Conservation (phyloP, 2,797 vertebrate genomes). For the Salmo trutta region DNA sequence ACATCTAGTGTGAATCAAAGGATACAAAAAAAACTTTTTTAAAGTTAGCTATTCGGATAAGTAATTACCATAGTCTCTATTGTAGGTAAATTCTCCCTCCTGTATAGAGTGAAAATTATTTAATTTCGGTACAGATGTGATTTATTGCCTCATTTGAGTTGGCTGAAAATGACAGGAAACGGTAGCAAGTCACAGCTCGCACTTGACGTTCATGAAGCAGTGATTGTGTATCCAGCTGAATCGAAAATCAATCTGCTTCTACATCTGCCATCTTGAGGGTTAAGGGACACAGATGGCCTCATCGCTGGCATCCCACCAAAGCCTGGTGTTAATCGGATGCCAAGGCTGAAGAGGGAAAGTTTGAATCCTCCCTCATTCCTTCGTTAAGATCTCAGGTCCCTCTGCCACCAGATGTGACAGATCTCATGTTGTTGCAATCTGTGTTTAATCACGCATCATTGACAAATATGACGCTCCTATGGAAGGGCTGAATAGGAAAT, state of each 20-base stretch:
- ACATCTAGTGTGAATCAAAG: neutral
- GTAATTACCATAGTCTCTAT: constrained; percentile 72
- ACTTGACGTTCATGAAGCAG: constrained; percentile 70
- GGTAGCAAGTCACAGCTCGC: constrained; percentile 61
- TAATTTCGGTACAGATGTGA: constrained; percentile 76
- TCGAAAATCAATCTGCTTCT: constrained; percentile 80
- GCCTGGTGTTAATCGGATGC: constrained; percentile 66
- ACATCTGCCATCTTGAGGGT: constrained; percentile 81
- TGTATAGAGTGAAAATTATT: constrained; percentile 76
- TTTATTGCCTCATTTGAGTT: constrained; percentile 45
- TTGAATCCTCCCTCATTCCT: constrained; percentile 48
- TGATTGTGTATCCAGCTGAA: constrained; percentile 73
- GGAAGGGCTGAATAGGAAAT: constrained; percentile 78
- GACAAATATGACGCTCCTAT: constrained; percentile 73
- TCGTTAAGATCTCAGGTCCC: constrained; percentile 68
- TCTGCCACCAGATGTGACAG: constrained; percentile 80
- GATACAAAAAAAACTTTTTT: neutral
- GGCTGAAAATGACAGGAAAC: constrained; percentile 75
- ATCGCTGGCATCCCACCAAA: constrained; percentile 73
- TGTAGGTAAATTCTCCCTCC: constrained; percentile 66
- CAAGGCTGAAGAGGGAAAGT: constrained; percentile 65
- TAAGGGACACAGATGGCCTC: constrained; percentile 77
- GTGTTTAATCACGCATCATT: constrained; percentile 80
- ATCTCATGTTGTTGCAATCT: constrained; percentile 72
- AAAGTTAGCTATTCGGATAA: constrained; percentile 16